Conservation (phyloP, 2,113 vertebrate genomes). For the Ia io region DNA sequence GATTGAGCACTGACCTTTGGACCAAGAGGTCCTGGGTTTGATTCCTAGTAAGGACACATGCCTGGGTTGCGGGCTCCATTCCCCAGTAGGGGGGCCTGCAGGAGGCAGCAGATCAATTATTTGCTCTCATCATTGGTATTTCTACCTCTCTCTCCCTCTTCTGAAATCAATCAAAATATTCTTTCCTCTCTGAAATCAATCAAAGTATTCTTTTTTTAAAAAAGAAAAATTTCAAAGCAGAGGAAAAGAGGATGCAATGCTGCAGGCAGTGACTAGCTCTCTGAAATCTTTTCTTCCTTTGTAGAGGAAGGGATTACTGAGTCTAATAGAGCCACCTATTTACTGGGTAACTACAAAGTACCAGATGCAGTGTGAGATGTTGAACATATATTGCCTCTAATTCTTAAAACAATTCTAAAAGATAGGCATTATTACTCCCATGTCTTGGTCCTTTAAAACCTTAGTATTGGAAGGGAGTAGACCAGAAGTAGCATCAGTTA, state of each 20-base stretch:
- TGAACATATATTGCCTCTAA: neutral
- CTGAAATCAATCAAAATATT: too few species aligned
- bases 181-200: too few species aligned
- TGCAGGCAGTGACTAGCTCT: neutral
- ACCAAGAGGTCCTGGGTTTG: too few species aligned
- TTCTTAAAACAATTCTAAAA: neutral
- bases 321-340: neutral
- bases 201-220: too few species aligned
- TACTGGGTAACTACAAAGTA: neutral
- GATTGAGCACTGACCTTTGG: too few species aligned
- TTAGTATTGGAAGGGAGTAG: neutral
- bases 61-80: too few species aligned
- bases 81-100: too few species aligned
- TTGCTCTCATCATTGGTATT: too few species aligned
- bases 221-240: constrained; percentile 5
- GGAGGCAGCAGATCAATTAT: too few species aligned
- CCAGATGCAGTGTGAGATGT: neutral
- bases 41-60: too few species aligned
- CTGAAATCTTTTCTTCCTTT: neutral
- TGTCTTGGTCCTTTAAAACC: neutral
- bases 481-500: neutral
- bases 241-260: neutral
- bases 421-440: neutral
- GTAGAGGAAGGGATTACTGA: neutral
- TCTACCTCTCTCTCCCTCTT: too few species aligned